Base-by-base conservation (phyloP, 2,888 invertebrate genomes). In the Temnothorax ravouxi region DNA sequence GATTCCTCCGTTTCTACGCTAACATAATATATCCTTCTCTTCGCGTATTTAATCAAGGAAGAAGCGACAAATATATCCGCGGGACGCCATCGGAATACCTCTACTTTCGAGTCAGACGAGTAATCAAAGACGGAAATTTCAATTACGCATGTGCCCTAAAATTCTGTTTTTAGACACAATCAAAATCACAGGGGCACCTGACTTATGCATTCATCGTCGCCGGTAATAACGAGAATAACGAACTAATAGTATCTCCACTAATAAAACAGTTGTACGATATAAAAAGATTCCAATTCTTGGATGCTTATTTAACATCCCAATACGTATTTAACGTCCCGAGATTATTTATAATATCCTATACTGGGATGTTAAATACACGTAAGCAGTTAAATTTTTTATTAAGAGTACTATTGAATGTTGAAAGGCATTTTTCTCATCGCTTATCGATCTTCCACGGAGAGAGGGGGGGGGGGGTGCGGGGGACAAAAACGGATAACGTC, bases 41-140 rank as follows among this genome's bases (percentile, higher is more conserved):
- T 34, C 21, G 41, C 18, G 50, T 29, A 29, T 41, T 34, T 41
- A 62, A 38, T 38, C 41, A 41, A 54, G 25, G 18, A 64, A 66
- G 54, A 47, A 41, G 15, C 50, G 61, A 50, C 38, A 18, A 50
- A 76, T 54, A 50, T 62, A 62, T 13, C 44, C 29, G 71, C 61
- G 47, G 38, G 50, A 71, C 62, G 71, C 69, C 54, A 44, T 56
- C 61, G 34, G 82, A 81, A 54, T 81, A 64, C 74, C 44, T 62
- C 52, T 18, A 4, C 29, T 29, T 56, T 77, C 66, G 25, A 64
- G 8, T 41, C 29, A 67, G 25, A 54, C n/a, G n/a, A 29, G 29
- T 38, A 54, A 77, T 2, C 15, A 15, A 44, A 77, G 6, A 44
- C 29, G 15, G 34, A 79, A 67, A 79, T 67, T 54, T 2, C 56